A percentile compares a stretch with the other conserved stretches of the same genome.
These are phyloP conservation scores for Centruroides sculpturatus DNA, from an alignment of 1,140 invertebrate genomes.

Conservation along the genomic window DNA sequence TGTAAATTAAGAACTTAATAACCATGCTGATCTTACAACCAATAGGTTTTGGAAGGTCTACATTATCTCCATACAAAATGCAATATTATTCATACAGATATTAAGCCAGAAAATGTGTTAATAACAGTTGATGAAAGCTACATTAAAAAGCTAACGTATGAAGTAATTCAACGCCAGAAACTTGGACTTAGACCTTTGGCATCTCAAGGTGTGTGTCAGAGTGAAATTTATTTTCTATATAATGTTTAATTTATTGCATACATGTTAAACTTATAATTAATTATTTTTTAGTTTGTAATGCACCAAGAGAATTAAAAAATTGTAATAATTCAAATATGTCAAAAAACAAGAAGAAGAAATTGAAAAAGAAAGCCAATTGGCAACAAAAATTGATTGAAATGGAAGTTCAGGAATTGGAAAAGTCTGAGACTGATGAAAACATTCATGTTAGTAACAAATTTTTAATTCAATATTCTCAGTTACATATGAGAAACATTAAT, in stretches of 20 bases:
- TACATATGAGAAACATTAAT: too few relatives aligned
- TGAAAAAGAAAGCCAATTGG: slow-evolving; percentile 90
- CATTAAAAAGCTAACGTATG: slow-evolving; percentile 72
- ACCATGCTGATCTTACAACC: too few relatives aligned
- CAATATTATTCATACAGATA: slow-evolving; percentile 96
- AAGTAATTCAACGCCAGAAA: slow-evolving; percentile 74
- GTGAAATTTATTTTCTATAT: neutral
- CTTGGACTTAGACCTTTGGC: slow-evolving; percentile 75
- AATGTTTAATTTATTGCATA: too few relatives aligned
- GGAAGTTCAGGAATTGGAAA: neutral
- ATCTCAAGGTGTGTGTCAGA: slow-evolving; percentile 35
- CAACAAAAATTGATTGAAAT: slow-evolving; percentile 79
- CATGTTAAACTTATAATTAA: neutral
- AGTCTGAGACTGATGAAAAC: neutral
- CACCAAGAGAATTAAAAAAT: slow-evolving; percentile 4
- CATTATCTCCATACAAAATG: slow-evolving; percentile 95
- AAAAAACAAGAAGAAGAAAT: slow-evolving; percentile 93
- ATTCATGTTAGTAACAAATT: neutral
- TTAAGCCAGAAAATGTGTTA: slow-evolving; percentile 97
- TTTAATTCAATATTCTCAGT: too few relatives aligned
- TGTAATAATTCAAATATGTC: slow-evolving; percentile 61
- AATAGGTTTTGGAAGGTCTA: slow-evolving; percentile 70
- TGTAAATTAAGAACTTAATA: too few relatives aligned
- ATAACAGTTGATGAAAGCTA: slow-evolving; percentile 75
- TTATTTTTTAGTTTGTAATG: slow-evolving; percentile 13